phyloP scores from a whole-genome alignment of 2,113 vertebrate genomes.

The Taurulus bubalis region DNA sequence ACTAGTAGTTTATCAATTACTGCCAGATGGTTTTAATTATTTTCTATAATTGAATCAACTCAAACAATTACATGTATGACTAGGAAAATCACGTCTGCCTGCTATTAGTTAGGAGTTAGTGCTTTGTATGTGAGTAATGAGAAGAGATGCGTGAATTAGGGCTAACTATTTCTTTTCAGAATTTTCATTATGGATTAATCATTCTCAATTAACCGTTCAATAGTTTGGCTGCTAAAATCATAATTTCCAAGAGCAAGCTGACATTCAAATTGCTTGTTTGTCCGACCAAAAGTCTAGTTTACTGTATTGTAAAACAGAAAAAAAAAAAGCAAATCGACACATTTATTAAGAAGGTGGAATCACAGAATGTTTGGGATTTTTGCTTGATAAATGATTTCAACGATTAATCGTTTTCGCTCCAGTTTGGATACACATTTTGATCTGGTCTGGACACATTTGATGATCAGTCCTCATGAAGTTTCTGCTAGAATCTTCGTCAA shows the following conservation, averaged over 20 bases:
- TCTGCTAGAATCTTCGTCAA: background rate
- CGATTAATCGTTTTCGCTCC: background rate
- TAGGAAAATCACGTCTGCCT: background rate
- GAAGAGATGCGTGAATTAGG: background rate
- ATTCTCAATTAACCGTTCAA: background rate
- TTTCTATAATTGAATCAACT: constrained; percentile 43
- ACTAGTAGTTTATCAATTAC: constrained; percentile 34
- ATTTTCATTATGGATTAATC: background rate
- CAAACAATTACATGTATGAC: constrained; percentile 14
- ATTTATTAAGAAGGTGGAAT: background rate
- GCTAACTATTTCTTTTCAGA: background rate
- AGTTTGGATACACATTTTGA: background rate
- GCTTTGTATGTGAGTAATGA: constrained; percentile 1
- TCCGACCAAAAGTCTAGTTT: background rate
- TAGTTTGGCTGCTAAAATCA: background rate
- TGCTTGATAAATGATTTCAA: background rate
- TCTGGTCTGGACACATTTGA: background rate
- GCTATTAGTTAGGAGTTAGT: constrained; percentile 1
- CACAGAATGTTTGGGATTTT: background rate
- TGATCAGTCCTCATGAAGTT: background rate
- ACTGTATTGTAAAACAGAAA: background rate
- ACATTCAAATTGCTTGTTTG: background rate
- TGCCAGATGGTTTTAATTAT: constrained; percentile 38
- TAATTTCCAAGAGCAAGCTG: background rate
- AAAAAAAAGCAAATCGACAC: background rate